Base-by-base conservation (phyloP, 2,888 invertebrate species). In the Eristalis intricaria region DNA sequence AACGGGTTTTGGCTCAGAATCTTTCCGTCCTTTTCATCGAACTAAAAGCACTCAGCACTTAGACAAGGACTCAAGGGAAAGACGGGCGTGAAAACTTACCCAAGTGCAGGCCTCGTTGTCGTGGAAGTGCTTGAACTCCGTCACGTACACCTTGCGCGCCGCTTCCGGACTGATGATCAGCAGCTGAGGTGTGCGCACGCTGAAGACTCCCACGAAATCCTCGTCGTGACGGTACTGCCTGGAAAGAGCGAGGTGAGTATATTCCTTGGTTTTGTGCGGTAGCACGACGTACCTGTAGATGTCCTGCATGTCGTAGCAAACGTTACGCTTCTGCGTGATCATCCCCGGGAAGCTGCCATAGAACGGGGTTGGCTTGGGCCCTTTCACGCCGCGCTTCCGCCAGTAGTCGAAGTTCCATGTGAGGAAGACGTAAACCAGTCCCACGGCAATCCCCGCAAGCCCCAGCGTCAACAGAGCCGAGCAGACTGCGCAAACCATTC, bases 1-100 rank as follows among this genome's bases (percentile, higher is more conserved):
- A 95, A 94, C 0, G 94, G 94, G 91, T 94, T 94, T 64, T 93
- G 92, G 1, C 92, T 92, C 8, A 93, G 90, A 5, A 95, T 89
- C 0, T 93, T 94, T 76, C 95, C 95, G 0, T 90, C 86, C 19
- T 93, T 90, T 43, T 93, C 92, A 81, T 93, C 91, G 1, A 93
- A 86, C 89, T 91, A 26, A 60, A 60, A 32, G 32, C 32, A 32
- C 32, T 4, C 32, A 10, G 1, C 26, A 29, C 26, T 26, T 23
- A 26, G 4, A 15, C 2, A 26, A 13, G 10, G 23, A 13, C 23
- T 26, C 15, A 5, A 1, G 0, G 13, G 60, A 8, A 13, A 13
- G 13, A 8, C 13, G 1, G 50, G 5, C 29, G n/a, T 1, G 2
- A 0, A 15, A 66, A 76, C 90, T 86, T 77, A 92, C 92, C 90